A percentile compares a stretch with the other conserved stretches of the same genome.
Evolutionary conservation across 1,140 invertebrate genomes (phyloP).

Genomic region (Scaptomyza montana): DNA sequence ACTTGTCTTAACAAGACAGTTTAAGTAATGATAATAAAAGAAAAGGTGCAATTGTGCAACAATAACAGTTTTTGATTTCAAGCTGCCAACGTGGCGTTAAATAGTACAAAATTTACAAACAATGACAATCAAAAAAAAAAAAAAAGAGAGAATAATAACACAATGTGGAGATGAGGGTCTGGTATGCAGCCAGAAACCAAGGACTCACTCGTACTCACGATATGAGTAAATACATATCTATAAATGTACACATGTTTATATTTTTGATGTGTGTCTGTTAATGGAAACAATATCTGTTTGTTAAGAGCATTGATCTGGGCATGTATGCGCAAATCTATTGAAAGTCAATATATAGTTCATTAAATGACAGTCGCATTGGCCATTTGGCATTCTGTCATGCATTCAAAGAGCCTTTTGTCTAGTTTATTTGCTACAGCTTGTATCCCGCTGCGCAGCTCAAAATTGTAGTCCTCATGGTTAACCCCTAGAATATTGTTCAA

Average conservation of each 20-base stretch:
- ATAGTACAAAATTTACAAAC: background rate
- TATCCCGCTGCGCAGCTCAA: slow-evolving; percentile 33
- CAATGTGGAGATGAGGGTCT: slow-evolving; percentile 36
- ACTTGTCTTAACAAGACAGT: background rate
- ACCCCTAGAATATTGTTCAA: background rate
- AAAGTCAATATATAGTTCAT: slow-evolving; percentile 59
- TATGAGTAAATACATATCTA: background rate
- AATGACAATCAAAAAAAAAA: slow-evolving; percentile 13
- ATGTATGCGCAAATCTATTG: slow-evolving; percentile 26
- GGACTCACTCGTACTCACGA: background rate
- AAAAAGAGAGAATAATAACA: slow-evolving; percentile 25
- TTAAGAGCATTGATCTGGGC: background rate
- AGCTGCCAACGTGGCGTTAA: slow-evolving; percentile 12
- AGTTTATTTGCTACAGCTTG: slow-evolving; percentile 4
- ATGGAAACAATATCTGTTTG: slow-evolving; percentile 22
- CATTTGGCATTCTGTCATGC: slow-evolving; percentile 35
- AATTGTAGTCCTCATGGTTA: background rate
- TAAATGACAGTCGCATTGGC: slow-evolving; percentile 55
- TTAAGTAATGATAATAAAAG: slow-evolving; percentile 3
- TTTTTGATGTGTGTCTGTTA: slow-evolving; percentile 4
- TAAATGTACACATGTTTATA: background rate
- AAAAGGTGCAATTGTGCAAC: slow-evolving; percentile 20
- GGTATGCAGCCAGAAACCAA: slow-evolving; percentile 6
- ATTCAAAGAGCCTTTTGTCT: slow-evolving; percentile 43
- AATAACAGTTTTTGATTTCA: slow-evolving; percentile 1